A percentile compares a stretch with the other conserved stretches of the same genome.
phyloP scores from a whole-genome alignment of 2,888 invertebrate genomes.

The Malthinus flaveolus region DNA sequence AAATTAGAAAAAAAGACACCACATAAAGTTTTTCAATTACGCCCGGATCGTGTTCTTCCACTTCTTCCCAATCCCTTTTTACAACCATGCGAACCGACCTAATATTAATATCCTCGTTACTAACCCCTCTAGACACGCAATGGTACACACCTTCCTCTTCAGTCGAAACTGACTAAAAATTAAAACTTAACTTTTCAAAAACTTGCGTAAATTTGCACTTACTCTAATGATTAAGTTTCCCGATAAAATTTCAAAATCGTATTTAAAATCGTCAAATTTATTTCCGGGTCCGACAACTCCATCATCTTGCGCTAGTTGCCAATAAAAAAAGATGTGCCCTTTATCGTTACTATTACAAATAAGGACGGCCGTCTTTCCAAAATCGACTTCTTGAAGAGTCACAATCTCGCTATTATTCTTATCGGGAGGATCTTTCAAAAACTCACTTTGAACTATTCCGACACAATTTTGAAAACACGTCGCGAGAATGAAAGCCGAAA shows the following conservation, averaged over 20 bases:
- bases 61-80: slow-evolving; percentile 45
- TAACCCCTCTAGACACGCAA: slow-evolving; percentile 64
- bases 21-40: background rate
- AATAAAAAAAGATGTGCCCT: slow-evolving; percentile 68
- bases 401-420: slow-evolving; percentile 1
- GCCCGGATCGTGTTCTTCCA: slow-evolving; percentile 32
- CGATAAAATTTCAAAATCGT: slow-evolving; percentile 69
- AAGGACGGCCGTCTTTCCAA: slow-evolving; percentile 62
- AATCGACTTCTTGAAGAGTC: slow-evolving; percentile 55
- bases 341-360: slow-evolving; percentile 68
- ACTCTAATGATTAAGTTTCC: slow-evolving; percentile 68
- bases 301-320: slow-evolving; percentile 60
- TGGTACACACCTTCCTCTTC: slow-evolving; percentile 66
- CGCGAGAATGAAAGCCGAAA: background rate
- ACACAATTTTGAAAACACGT: slow-evolving; percentile 5
- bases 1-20: background rate
- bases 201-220: slow-evolving; percentile 40
- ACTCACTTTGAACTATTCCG: background rate
- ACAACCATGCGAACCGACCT: slow-evolving; percentile 66
- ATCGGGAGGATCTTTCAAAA: background rate
- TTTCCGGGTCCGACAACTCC: slow-evolving; percentile 66
- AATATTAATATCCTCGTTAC: slow-evolving; percentile 55
- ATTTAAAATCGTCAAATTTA: slow-evolving; percentile 62
- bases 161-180: slow-evolving; percentile 61
- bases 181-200: background rate